Evolutionary conservation across 2,113 vertebrate genomes (phyloP).

Genomic region (Tyrannus savana): DNA sequence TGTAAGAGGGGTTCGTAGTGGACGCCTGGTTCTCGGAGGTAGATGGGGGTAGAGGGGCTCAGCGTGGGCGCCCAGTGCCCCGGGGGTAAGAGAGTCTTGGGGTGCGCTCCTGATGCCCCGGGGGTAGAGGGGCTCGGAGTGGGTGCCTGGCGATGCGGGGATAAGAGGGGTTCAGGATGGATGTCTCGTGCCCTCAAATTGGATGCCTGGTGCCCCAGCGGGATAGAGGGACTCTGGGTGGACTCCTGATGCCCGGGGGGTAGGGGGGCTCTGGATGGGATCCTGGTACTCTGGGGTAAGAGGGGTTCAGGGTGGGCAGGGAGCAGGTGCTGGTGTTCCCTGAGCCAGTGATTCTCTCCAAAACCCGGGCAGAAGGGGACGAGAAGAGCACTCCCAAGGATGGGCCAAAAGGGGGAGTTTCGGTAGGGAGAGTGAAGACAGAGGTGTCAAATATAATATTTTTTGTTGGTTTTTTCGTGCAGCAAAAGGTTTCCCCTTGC

Average conservation of each 20-base stretch:
- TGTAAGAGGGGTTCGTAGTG: too few species aligned
- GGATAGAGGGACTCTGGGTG: neutral
- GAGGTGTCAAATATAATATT: neutral
- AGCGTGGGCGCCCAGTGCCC: too few species aligned
- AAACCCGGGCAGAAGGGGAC: neutral
- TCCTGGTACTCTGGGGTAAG: neutral
- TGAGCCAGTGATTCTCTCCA: too few species aligned
- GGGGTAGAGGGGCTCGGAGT: too few species aligned
- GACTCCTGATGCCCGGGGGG: neutral
- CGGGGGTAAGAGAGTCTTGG: neutral
- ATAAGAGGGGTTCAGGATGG: neutral
- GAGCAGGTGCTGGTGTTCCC: too few species aligned
- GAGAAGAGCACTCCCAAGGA: neutral
- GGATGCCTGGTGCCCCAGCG: too few species aligned
- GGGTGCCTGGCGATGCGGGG: too few species aligned
- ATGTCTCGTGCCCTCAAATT: neutral
- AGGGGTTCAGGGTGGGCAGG: neutral
- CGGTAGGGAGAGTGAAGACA: fast-evolving
- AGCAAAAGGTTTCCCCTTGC: neutral
- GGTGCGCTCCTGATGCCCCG: neutral
- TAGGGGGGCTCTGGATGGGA: neutral
- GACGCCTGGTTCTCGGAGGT: too few species aligned
- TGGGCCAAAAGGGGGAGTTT: neutral
- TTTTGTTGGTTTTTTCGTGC: neutral
- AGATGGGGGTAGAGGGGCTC: too few species aligned